A percentile compares a stretch with the other conserved stretches of the same genome.
Evolutionary conservation across 2,888 invertebrate genomes (phyloP).

Genomic region (Apamea sordens): DNA sequence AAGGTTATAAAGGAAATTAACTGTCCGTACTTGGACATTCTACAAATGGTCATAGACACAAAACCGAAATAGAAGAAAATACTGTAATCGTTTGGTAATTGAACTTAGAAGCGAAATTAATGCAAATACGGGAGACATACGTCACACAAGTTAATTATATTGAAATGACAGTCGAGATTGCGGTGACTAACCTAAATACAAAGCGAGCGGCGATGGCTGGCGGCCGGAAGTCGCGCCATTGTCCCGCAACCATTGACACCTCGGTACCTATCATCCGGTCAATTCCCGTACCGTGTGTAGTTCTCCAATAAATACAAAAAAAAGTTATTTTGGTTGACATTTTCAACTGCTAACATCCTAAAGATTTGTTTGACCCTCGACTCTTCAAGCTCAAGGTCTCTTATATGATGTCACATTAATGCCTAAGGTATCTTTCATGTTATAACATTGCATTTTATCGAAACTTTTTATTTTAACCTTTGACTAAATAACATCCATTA

Average conservation of each 20-base stretch:
- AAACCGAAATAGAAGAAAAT: conserved; percentile 11
- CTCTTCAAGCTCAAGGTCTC: neutral
- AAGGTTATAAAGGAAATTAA: conserved; percentile 25
- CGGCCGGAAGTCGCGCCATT: conserved; percentile 87
- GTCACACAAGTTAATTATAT: conserved; percentile 86
- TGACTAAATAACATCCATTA: neutral
- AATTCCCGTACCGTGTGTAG: conserved; percentile 79
- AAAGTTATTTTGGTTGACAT: conserved; percentile 1
- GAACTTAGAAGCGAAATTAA: conserved; percentile 70
- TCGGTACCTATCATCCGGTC: conserved; percentile 86
- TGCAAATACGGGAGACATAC: conserved; percentile 79
- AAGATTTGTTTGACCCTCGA: neutral
- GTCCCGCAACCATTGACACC: conserved; percentile 90
- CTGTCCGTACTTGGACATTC: neutral
- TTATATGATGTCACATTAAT: neutral
- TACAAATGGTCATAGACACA: conserved; percentile 2
- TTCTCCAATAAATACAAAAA: conserved; percentile 52
- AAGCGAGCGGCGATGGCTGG: conserved; percentile 82
- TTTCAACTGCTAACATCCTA: conserved; percentile 5
- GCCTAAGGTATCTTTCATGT: neutral
- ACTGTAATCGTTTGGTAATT: conserved; percentile 51
- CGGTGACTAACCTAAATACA: conserved; percentile 90
- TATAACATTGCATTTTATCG: neutral
- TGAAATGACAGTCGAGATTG: conserved; percentile 87
- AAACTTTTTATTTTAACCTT: neutral